phyloP scores from a whole-genome alignment of 2,113 vertebrate genomes.

The Sander lucioperca region DNA sequence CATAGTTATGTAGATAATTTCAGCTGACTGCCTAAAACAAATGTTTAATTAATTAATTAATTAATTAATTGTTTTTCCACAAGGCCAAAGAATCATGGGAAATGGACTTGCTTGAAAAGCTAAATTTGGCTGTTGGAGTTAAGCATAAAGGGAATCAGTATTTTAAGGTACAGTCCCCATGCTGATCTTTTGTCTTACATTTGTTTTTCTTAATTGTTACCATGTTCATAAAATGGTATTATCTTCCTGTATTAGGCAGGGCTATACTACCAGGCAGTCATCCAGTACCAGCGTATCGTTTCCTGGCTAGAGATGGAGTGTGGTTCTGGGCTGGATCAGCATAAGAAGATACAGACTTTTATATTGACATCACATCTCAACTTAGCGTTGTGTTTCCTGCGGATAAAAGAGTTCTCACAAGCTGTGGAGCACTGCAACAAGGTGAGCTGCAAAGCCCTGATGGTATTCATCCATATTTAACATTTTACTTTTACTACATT shows the following conservation, averaged over 20 bases:
- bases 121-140: conserved; percentile 87
- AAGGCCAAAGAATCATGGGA: conserved; percentile 98
- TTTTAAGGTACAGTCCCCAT: conserved; percentile 87
- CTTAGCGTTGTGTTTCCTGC: conserved; percentile 94
- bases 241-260: conserved; percentile 83
- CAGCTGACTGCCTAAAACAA: conserved; percentile 17
- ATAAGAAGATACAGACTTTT: conserved; percentile 86
- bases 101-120: conserved; percentile 95
- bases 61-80: conserved; percentile 15
- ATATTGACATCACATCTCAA: conserved; percentile 92
- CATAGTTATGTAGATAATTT: background rate
- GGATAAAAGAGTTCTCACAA: conserved; percentile 89
- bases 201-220: background rate
- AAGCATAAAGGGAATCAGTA: conserved; percentile 96
- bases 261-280: conserved; percentile 90
- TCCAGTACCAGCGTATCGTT: conserved; percentile 94
- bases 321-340: conserved; percentile 86
- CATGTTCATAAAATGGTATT: background rate
- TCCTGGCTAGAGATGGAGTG: conserved; percentile 96
- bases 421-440: conserved; percentile 94
- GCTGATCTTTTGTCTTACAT: background rate
- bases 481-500: background rate
- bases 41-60: too few species aligned
- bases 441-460: conserved; percentile 76
- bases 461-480: background rate